These are phyloP conservation scores for Trididemnum clinides DNA, from an alignment of 23 tunicate genomes.

Conservation along the genomic window DNA sequence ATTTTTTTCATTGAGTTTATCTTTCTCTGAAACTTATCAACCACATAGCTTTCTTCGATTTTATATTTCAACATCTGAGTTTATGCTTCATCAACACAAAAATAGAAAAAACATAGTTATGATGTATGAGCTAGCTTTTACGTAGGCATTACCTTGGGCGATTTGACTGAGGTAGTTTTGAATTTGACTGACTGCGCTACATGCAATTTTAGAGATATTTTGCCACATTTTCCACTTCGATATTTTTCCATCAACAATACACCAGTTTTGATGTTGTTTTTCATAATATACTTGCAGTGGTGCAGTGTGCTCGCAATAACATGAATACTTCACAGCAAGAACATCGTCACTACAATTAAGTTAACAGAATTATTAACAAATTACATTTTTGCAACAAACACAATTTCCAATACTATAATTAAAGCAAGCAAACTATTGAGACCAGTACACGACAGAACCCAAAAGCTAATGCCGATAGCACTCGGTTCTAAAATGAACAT, in stretches of 20 bases:
- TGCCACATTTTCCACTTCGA: conserved; percentile 89
- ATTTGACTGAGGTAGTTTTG: conserved; percentile 66
- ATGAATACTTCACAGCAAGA: conserved; percentile 34
- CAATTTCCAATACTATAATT: no score
- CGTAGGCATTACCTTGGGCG: conserved; percentile 42
- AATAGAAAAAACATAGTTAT: no score
- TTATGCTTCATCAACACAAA: no score
- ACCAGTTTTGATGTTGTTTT: conserved; percentile 79
- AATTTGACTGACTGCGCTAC: conserved; percentile 29
- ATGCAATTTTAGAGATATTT: conserved; percentile 2
- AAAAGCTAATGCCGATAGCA: no score
- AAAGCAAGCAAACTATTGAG: no score
- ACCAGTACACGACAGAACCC: no score
- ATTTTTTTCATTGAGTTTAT: no score
- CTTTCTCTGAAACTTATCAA: no score
- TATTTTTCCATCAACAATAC: conserved; percentile 45
- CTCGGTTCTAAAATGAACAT: no score
- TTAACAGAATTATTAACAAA: neutral
- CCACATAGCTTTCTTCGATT: no score
- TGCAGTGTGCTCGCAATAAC: conserved; percentile 58
- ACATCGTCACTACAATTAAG: conserved; percentile 45
- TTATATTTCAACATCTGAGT: no score
- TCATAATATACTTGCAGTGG: conserved; percentile 52
- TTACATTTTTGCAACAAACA: neutral
- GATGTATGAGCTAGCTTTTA: no score